Evolutionary conservation across 2,888 invertebrate species (phyloP).

Genomic region (Pediacus dermestoides): DNA sequence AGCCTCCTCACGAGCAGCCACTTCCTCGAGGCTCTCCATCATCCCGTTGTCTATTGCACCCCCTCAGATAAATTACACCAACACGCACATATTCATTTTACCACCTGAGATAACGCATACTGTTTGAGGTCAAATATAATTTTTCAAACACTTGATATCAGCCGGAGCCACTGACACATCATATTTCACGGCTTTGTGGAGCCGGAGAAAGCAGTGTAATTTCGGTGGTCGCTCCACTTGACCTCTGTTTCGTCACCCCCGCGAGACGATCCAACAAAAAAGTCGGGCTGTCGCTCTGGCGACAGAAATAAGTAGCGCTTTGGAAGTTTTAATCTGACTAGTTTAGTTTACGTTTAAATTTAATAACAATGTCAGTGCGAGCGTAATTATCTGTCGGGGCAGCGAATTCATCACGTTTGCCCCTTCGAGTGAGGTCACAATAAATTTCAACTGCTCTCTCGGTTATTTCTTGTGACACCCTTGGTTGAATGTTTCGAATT

Average conservation of each 20-base stretch:
- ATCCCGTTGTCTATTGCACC: too few species aligned
- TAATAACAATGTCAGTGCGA: constrained; percentile 24
- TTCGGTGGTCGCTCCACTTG: too few species aligned
- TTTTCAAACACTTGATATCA: constrained; percentile 1
- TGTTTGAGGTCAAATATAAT: constrained; percentile 1
- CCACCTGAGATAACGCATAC: constrained; percentile 5
- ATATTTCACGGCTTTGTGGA: constrained; percentile 2
- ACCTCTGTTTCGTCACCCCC: not conserved
- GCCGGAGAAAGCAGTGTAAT: too few species aligned
- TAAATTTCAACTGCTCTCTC: constrained; percentile 18
- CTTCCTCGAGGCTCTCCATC: constrained; percentile 49
- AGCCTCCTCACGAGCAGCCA: constrained; percentile 48
- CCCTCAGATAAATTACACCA: too few species aligned
- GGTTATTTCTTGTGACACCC: constrained; percentile 20
- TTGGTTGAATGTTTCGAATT: constrained; percentile 23
- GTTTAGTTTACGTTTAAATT: constrained; percentile 19
- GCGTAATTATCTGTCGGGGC: constrained; percentile 23
- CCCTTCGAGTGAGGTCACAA: constrained; percentile 17
- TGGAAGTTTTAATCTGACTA: constrained; percentile 15
- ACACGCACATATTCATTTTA: too few species aligned
- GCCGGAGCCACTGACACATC: constrained; percentile 1
- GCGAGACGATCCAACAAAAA: too few species aligned
- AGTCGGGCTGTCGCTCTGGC: too few species aligned
- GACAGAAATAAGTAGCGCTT: too few species aligned
- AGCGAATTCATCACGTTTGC: constrained; percentile 22